Percentiles rank a stretch among this genome's conserved stretches.
Evolutionary conservation across 2,888 invertebrate species (phyloP).

Genomic region (Nymphalis c-album): DNA sequence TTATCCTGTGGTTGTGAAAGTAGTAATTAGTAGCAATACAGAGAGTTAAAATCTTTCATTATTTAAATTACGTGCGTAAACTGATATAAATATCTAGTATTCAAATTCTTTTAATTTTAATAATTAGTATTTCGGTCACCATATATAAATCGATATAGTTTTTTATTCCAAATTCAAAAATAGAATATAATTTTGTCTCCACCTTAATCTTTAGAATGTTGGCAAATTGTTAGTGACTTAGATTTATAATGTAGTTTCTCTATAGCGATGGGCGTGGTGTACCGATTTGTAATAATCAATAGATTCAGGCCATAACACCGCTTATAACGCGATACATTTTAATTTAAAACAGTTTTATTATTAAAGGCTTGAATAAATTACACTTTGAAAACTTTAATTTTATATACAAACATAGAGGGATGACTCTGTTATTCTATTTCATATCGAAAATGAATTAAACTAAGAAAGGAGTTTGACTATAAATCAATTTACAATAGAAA

Average conservation of each 20-base stretch:
- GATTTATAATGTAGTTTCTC: slow-evolving; percentile 21
- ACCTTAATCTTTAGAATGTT: slow-evolving; percentile 21
- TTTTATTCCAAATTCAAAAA: background rate
- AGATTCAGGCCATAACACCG: slow-evolving; percentile 17
- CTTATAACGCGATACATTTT: slow-evolving; percentile 13
- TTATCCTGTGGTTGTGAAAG: no score
- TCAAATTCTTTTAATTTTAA: no score
- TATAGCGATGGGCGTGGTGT: slow-evolving; percentile 23
- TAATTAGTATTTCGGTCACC: no score
- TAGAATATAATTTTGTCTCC: background rate
- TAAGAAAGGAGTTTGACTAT: no score
- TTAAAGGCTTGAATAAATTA: slow-evolving; percentile 2
- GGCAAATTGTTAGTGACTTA: slow-evolving; percentile 24
- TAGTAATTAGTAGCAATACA: no score
- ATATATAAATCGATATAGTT: background rate
- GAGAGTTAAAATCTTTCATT: no score
- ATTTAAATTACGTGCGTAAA: no score
- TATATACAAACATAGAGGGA: background rate
- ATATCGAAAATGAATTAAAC: no score
- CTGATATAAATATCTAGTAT: no score
- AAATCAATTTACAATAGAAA: no score
- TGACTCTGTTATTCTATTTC: no score
- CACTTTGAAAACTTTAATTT: slow-evolving; percentile 3
- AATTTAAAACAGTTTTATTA: slow-evolving; percentile 1
- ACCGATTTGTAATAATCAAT: slow-evolving; percentile 31